Evolutionary conservation across 1,140 invertebrate species (phyloP), one percentile per base, ranked within the genome.

Genomic region (Oncopeltus fasciatus): DNA sequence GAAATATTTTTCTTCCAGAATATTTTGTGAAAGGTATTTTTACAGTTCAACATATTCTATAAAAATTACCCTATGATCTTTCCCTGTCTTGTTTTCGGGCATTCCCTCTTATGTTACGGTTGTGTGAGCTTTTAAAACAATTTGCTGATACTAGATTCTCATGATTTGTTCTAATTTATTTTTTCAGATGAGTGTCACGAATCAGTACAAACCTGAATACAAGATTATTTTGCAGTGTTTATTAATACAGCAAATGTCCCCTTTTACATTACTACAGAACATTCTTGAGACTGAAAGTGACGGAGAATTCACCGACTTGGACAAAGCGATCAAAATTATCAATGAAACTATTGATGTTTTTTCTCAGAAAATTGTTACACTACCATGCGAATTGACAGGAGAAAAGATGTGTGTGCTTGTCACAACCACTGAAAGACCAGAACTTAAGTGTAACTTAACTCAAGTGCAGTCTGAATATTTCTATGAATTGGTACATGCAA

Each of bases 151-250:
- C 5, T 38, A 14, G 14, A 38, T 14, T 38, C 31, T 38, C 14
- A 8, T 8, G 5, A 38, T 38, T 14, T 38, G 31, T 38, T 8
- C 14, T 38, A 38, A 24, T 53, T 2, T 53, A 24, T 27, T 53
- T 53, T 53, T 53, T 18, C 24, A 53, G 49, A 53, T 53, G 49
- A 53, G 49, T 53, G 49, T 53, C 49, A 53, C 21, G 20, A 26
- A 24, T 9, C 24, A 53, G 14, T 53, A 53, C 26, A 53, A 53
- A 53, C 49, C 49, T 21, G 49, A 53, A 26, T 53, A 53, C 49
- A 53, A 53, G 24, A 53, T 53, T 16, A 53, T 53, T 53, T 53
- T 53, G 49, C 49, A 53, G 49, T 53, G 49, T 53, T 24, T 53
- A 3, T 24, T 53, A 1, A 53, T 53, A 53, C 49, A 53, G 14